These are phyloP conservation scores for Pomatorhinus ruficollis DNA, from an alignment of 2,113 vertebrate species.

Conservation along the genomic window DNA sequence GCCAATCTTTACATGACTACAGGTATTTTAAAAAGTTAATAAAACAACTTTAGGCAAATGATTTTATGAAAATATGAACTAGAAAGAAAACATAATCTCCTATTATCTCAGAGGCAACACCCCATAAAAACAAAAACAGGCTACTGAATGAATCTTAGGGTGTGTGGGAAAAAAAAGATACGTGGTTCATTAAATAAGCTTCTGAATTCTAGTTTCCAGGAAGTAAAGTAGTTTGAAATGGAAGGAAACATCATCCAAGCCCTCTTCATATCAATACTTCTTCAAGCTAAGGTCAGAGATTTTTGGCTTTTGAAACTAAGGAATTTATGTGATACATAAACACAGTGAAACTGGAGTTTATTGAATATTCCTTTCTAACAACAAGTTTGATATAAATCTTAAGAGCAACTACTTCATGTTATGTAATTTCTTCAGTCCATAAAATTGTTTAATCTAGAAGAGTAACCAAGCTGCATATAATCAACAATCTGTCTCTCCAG, in stretches of 20 bases:
- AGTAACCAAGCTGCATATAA: background rate
- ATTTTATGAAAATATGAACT: background rate
- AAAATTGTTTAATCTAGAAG: background rate
- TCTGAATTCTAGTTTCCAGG: background rate
- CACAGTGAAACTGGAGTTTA: background rate
- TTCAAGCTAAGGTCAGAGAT: background rate
- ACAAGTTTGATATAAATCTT: background rate
- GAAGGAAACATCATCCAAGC: background rate
- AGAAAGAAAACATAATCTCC: background rate
- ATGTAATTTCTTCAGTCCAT: background rate
- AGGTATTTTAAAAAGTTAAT: background rate
- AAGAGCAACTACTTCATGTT: background rate
- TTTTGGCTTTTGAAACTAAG: background rate
- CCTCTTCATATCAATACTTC: background rate
- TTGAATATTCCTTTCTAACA: background rate
- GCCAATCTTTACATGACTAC: background rate
- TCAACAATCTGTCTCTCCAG: background rate
- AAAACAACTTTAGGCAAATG: background rate
- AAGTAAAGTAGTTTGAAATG: background rate
- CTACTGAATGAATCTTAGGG: background rate
- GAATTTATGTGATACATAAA: background rate
- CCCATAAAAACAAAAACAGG: background rate
- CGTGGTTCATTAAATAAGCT: background rate
- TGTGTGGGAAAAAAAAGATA: background rate
- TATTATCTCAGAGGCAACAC: background rate